A percentile compares a stretch with the other conserved stretches of the same genome.
phyloP scores from a whole-genome alignment of 2,113 vertebrate genomes.

The Azemiops feae region DNA sequence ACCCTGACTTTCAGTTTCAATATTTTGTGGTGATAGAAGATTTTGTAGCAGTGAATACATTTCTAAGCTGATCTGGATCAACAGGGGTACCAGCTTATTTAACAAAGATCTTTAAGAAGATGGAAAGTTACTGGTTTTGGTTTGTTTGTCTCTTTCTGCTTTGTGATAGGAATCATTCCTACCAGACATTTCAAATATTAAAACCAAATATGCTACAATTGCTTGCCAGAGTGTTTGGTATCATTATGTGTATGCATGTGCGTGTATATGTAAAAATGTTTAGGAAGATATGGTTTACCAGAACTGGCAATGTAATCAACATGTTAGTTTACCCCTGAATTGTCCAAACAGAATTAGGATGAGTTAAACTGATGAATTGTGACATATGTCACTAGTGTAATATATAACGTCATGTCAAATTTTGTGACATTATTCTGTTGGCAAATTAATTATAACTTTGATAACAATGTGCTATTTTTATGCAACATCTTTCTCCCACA shows the following conservation, averaged over 20 bases:
- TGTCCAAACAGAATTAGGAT: background rate
- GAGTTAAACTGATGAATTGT: background rate
- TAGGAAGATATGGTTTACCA: background rate
- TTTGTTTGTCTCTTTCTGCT: background rate
- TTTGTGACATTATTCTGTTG: background rate
- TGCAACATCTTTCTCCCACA: background rate
- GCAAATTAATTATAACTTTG: conserved; percentile 26
- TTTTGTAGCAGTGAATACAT: background rate
- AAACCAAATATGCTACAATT: background rate
- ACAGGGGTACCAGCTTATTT: no score
- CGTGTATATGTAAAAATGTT: background rate
- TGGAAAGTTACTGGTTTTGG: background rate
- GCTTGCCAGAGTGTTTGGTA: background rate
- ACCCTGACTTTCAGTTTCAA: background rate
- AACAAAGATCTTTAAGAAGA: background rate
- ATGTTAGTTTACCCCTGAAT: background rate
- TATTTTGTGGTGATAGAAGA: background rate
- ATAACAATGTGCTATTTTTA: background rate
- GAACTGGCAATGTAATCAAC: background rate
- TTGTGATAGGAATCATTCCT: background rate
- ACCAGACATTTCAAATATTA: no score
- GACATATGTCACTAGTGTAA: background rate
- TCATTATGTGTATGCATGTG: background rate
- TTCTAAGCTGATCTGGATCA: background rate
- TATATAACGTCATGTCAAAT: background rate